Base-by-base conservation (phyloP, 2,113 vertebrate genomes). In the Larimichthys crocea region DNA sequence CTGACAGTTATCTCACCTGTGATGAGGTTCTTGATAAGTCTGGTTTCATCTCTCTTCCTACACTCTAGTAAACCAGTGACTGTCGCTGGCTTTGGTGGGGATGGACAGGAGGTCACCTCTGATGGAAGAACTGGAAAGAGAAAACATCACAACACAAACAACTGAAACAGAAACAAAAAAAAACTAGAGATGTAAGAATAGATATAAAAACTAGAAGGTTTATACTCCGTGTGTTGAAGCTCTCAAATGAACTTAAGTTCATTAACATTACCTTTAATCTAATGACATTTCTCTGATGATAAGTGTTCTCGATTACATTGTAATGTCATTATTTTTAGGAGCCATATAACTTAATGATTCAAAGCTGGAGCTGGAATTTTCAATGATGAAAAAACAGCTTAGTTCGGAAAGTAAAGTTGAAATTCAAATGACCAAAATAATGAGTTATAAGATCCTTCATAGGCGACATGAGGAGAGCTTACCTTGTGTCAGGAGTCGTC, bases 21-120 rank as follows among this genome's bases (percentile, higher is more conserved):
- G 86, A 96, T 89, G n/a, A 97, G 56, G n/a, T 94, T 94, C 86
- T 93, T 96, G 71, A 97, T 86, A 17, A 96, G 94, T 76, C 86
- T 92, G 57, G 77, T 86, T 89, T 96, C 92, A 0, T 96, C 96
- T 87, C 82, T 94, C 76, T 90, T 95, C 74, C 86, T 93, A 85
- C 95, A 96, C 1, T 89, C 94, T 68, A 97, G 82, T 70, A 96
- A 80, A 68, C 96, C 95, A 20, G 86, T 85, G 20, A 92, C 76
- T 2, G 60, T 14, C 19, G 65, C 82, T 5, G 64, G 14, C 78
- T 79, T 86, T 1, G 59, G 31, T 14, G 35, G 82, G 10, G 76
- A 1, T 0, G 16, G 1, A 60, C 24, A 46, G 65, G 69, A 74
- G 0, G 46, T 52, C 3, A 59, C 17, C 2, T 93, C 92, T 26